phyloP scores from a whole-genome alignment of 2,888 invertebrate genomes.

The Harpalus rubripes region DNA sequence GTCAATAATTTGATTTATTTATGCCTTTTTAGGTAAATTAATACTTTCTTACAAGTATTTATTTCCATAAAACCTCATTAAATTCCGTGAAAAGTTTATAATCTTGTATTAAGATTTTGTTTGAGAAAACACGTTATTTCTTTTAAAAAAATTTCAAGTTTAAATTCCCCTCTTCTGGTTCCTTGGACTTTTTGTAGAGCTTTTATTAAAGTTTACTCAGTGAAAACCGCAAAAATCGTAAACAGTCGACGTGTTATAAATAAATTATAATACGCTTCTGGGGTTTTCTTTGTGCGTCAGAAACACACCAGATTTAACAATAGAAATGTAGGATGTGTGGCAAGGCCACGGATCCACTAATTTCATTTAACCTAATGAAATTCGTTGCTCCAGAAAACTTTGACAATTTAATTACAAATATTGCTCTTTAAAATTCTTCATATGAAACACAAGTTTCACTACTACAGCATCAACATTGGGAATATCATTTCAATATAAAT shows the following conservation, averaged over 20 bases:
- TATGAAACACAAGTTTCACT: no score
- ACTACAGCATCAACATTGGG: no score
- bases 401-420: not conserved
- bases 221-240: conserved; percentile 32
- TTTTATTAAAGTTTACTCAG: conserved; percentile 20
- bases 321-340: conserved; percentile 15
- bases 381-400: not conserved
- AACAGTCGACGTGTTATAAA: conserved; percentile 26
- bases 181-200: not conserved
- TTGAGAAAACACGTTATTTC: not conserved
- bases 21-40: not conserved
- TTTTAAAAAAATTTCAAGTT: not conserved
- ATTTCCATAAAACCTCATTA: not conserved
- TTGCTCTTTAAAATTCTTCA: not conserved
- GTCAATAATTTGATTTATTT: conserved; percentile 2
- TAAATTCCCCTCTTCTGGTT: not conserved
- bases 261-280: conserved; percentile 36
- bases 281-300: conserved; percentile 20
- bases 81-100: not conserved
- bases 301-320: conserved; percentile 2
- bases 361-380: conserved; percentile 20
- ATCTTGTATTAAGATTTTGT: not conserved
- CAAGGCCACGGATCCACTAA: conserved; percentile 6
- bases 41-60: not conserved
- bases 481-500: no score